phyloP scores from a whole-genome alignment of 2,888 invertebrate genomes.

The Seladonia tumulorum region DNA sequence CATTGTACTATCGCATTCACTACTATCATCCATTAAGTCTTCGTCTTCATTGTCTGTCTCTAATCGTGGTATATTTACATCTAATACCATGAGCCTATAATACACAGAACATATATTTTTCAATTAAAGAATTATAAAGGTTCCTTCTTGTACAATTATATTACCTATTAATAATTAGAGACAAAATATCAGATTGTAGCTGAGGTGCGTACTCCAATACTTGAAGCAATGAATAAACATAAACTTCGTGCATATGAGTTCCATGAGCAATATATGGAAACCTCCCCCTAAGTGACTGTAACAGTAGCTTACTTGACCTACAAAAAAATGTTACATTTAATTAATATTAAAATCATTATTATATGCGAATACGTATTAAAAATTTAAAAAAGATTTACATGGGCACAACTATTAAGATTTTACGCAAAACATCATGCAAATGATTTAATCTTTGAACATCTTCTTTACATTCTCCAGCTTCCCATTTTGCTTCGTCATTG shows the following conservation, averaged over 20 bases:
- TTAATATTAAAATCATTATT: not conserved
- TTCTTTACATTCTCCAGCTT: constrained; percentile 86
- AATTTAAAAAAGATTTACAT: constrained; percentile 84
- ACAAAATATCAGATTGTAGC: constrained; percentile 89
- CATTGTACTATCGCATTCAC: constrained; percentile 81
- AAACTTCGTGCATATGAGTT: constrained; percentile 89
- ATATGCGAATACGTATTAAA: not conserved
- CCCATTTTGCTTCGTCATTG: constrained; percentile 86
- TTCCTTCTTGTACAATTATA: not conserved
- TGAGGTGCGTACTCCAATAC: constrained; percentile 91
- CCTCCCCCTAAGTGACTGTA: constrained; percentile 87
- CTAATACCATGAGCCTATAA: constrained; percentile 90
- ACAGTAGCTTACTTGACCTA: constrained; percentile 90
- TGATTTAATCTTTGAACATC: constrained; percentile 87
- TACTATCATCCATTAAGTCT: constrained; percentile 83
- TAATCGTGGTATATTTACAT: constrained; percentile 88
- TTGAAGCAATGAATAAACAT: constrained; percentile 91
- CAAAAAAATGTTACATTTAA: constrained; percentile 42
- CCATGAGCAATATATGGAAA: constrained; percentile 92
- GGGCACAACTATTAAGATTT: constrained; percentile 86
- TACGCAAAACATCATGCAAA: constrained; percentile 86
- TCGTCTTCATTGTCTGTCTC: constrained; percentile 85
- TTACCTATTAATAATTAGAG: constrained; percentile 91
- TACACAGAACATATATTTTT: constrained; percentile 7
- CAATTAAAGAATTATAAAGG: not conserved